A percentile compares a stretch with the other conserved stretches of the same genome.
These are phyloP conservation scores for Pandion haliaetus DNA, from an alignment of 2,113 vertebrate species.

Conservation along the genomic window DNA sequence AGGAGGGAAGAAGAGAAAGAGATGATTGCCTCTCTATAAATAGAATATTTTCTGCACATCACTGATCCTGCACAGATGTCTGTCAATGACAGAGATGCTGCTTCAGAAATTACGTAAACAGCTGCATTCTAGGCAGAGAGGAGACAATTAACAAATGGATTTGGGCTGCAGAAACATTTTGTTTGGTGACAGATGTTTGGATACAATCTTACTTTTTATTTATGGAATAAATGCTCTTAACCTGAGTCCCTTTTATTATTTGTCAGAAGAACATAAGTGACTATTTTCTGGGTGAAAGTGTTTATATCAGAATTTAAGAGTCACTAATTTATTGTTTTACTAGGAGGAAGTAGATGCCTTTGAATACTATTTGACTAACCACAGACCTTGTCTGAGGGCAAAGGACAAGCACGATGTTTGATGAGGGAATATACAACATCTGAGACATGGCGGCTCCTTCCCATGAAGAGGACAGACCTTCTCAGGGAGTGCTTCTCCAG, in stretches of 20 bases:
- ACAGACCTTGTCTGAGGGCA: neutral
- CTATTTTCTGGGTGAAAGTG: neutral
- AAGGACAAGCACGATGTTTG: neutral
- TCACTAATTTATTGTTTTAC: neutral
- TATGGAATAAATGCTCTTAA: constrained; percentile 26
- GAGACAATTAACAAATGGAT: constrained; percentile 34
- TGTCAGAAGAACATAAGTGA: neutral
- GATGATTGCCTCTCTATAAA: constrained; percentile 18
- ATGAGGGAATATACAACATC: neutral
- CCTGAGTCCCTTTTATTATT: constrained; percentile 4
- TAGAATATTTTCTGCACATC: constrained; percentile 35
- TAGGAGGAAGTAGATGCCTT: neutral
- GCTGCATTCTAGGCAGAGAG: constrained; percentile 38
- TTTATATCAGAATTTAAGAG: neutral
- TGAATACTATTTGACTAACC: neutral
- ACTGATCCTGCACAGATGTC: constrained; percentile 36
- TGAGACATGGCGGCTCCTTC: neutral
- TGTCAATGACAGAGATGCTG: constrained; percentile 24
- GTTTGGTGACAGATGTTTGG: constrained; percentile 41
- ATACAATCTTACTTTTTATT: constrained; percentile 27
- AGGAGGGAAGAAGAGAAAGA: neutral
- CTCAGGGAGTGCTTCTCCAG: neutral
- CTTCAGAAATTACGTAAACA: constrained; percentile 37
- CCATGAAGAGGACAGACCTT: neutral
- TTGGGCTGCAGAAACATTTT: constrained; percentile 29